Conservation (phyloP, 2,888 invertebrate genomes). For the Hydraecia micacea region DNA sequence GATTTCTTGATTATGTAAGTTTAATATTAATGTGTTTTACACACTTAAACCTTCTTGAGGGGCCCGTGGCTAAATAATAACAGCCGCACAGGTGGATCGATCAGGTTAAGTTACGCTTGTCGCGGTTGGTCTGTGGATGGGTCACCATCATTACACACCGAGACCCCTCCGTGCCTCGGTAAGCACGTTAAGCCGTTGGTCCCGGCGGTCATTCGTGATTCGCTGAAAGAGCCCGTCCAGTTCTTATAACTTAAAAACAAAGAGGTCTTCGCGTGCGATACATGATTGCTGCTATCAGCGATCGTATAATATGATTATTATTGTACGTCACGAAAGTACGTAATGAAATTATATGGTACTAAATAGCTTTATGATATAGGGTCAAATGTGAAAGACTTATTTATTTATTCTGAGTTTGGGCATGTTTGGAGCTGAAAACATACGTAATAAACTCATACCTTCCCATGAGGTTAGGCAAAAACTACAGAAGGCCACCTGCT, state of each 20-base stretch:
- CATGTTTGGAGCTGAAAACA: background rate
- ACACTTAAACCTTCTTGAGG: too few relatives aligned
- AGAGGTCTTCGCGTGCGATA: constrained; percentile 65
- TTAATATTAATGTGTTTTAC: too few relatives aligned
- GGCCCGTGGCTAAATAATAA: too few relatives aligned
- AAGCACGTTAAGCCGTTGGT: too few relatives aligned
- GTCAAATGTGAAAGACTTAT: constrained; percentile 18
- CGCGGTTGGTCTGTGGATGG: too few relatives aligned
- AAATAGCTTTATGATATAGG: constrained; percentile 42
- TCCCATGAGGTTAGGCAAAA: too few relatives aligned
- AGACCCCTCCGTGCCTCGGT: too few relatives aligned
- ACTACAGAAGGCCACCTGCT: background rate
- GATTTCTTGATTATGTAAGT: too few relatives aligned
- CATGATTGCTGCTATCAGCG: constrained; percentile 67
- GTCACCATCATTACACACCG: too few relatives aligned
- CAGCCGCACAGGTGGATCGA: too few relatives aligned
- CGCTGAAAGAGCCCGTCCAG: background rate
- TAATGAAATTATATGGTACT: constrained; percentile 54
- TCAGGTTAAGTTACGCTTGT: too few relatives aligned
- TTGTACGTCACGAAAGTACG: constrained; percentile 51
- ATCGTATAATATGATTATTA: constrained; percentile 59
- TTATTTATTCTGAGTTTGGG: constrained; percentile 1
- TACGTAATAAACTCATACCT: background rate
- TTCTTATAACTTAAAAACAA: constrained; percentile 32
- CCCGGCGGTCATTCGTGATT: too few relatives aligned